Conservation (phyloP, 2,113 vertebrate genomes). For the Hippocampus barbouri region DNA sequence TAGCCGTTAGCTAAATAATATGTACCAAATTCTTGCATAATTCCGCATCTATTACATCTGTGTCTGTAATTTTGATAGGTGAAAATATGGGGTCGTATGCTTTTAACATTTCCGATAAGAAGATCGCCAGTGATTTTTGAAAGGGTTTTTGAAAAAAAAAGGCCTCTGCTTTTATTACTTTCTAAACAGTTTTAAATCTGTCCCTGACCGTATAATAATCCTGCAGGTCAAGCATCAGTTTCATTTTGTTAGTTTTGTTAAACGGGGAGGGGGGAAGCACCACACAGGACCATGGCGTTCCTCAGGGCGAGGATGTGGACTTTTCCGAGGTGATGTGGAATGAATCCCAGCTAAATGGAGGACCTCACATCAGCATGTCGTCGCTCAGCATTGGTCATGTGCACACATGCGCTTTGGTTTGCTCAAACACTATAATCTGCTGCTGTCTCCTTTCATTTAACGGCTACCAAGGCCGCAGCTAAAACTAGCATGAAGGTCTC, state of each 20-base stretch:
- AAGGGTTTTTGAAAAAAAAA: background rate
- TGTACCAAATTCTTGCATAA: too few species aligned
- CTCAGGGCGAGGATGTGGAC: constrained; percentile 13
- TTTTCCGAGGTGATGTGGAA: constrained; percentile 20
- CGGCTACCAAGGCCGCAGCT: constrained; percentile 48
- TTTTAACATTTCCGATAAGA: too few species aligned
- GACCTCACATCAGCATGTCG: constrained; percentile 44
- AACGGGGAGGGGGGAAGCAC: too few species aligned
- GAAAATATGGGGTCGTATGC: too few species aligned
- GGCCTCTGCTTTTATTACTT: background rate
- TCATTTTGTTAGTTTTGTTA: too few species aligned
- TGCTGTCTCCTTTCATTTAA: constrained; percentile 47
- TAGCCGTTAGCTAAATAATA: too few species aligned
- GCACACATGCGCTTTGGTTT: constrained; percentile 56
- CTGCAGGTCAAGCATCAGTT: too few species aligned
- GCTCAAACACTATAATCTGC: constrained; percentile 69
- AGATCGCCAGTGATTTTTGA: background rate
- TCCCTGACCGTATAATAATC: too few species aligned
- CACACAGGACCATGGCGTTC: constrained; percentile 9
- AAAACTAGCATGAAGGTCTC: constrained; percentile 58
- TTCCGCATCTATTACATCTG: too few species aligned
- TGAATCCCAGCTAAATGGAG: constrained; percentile 48
- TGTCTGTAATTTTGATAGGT: too few species aligned
- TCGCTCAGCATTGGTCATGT: constrained; percentile 55
- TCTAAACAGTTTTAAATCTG: too few species aligned